Conservation (phyloP, 2,797 vertebrate genomes). For the Dryobates pubescens region DNA sequence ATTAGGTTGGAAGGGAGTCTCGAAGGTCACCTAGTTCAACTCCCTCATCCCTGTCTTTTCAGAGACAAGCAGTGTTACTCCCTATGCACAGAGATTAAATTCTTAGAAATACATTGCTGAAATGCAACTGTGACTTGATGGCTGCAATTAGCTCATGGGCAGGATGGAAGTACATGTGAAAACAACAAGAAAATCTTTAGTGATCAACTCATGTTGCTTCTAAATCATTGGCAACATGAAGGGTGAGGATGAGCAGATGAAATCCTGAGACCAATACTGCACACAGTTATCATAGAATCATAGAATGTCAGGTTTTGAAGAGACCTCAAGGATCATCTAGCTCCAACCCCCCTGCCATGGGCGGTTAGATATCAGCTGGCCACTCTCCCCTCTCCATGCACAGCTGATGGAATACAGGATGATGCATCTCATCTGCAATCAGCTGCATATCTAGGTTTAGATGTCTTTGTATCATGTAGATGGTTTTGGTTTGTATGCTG, state of each 20-base stretch:
- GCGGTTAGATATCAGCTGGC: neutral
- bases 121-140: neutral
- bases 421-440: neutral
- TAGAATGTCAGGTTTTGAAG: too few species aligned
- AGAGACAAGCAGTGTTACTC: neutral
- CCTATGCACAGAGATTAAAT: neutral
- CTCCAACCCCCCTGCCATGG: too few species aligned
- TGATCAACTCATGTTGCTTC: neutral
- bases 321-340: too few species aligned
- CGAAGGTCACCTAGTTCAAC: too few species aligned
- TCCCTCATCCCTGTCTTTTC: neutral
- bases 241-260: neutral
- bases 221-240: neutral
- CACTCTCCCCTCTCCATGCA: neutral
- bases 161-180: neutral
- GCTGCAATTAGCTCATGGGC: neutral
- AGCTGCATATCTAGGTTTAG: neutral
- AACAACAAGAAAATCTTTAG: neutral
- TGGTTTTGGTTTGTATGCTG: neutral
- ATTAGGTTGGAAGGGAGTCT: too few species aligned
- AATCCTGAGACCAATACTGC: neutral
- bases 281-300: neutral
- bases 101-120: neutral
- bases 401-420: neutral
- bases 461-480: accelerated